Conservation (phyloP, 1,140 invertebrate species). For the Danaus plexippus region DNA sequence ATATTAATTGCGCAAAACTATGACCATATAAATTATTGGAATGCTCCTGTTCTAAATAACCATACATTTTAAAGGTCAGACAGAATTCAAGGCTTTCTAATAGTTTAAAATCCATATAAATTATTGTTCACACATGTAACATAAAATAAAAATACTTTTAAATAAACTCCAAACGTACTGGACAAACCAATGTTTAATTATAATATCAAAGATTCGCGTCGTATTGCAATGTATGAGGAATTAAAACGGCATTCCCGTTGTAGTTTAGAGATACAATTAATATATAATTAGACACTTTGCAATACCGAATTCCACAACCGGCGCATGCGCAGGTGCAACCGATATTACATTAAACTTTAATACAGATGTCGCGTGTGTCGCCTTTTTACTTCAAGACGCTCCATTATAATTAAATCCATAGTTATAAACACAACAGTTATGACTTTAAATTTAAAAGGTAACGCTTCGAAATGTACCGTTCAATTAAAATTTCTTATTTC, state of each 20-base stretch:
- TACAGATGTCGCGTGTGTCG: constrained; percentile 66
- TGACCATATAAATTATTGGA: constrained; percentile 4
- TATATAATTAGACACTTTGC: constrained; percentile 52
- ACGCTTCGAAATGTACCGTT: too few species aligned
- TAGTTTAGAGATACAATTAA: constrained; percentile 36
- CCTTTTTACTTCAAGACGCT: constrained; percentile 57
- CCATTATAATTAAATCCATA: constrained; percentile 52
- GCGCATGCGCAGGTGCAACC: constrained; percentile 47
- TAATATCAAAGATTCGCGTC: constrained; percentile 3
- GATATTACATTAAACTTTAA: constrained; percentile 65
- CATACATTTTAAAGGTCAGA: too few species aligned
- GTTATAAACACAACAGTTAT: too few species aligned
- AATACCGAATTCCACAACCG: constrained; percentile 26
- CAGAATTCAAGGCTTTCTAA: too few species aligned
- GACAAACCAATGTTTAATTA: too few species aligned
- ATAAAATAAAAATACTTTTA: too few species aligned
- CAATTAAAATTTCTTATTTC: too few species aligned
- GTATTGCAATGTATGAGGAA: constrained; percentile 7
- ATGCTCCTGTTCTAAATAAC: too few species aligned
- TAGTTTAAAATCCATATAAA: too few species aligned
- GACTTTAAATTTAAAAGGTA: too few species aligned
- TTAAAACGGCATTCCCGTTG: constrained; percentile 10
- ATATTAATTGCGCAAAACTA: constrained; percentile 46
- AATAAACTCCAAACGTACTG: too few species aligned
- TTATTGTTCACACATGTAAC: too few species aligned